These are phyloP conservation scores for Ictalurus punctatus DNA, from an alignment of 2,113 vertebrate genomes.

Conservation along the genomic window DNA sequence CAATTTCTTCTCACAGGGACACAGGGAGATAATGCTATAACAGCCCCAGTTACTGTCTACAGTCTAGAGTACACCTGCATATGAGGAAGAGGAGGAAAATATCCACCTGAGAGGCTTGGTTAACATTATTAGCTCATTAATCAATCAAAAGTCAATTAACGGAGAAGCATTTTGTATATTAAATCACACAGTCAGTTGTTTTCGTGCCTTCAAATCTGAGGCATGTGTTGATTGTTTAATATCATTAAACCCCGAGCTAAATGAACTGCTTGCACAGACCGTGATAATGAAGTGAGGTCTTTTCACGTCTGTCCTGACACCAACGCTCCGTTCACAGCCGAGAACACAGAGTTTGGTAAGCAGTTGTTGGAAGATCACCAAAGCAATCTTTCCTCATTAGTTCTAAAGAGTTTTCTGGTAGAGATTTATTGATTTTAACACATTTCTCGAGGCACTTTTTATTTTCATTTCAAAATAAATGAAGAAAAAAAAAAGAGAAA, in stretches of 20 bases:
- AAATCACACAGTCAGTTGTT: background rate
- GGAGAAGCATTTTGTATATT: background rate
- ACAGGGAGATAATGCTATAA: background rate
- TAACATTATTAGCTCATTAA: background rate
- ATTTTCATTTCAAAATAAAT: background rate
- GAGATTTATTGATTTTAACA: background rate
- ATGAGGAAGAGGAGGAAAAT: background rate
- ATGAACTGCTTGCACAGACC: background rate
- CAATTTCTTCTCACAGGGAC: conserved; percentile 39
- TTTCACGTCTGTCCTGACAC: background rate
- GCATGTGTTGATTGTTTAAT: background rate
- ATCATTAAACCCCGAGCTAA: background rate
- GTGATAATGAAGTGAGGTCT: background rate
- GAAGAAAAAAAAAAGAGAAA: too few species aligned
- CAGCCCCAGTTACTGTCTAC: background rate
- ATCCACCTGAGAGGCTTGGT: background rate
- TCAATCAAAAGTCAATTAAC: background rate
- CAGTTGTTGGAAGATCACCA: background rate
- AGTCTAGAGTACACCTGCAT: background rate
- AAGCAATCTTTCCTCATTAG: background rate
- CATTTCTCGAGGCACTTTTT: background rate
- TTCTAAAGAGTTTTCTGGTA: background rate
- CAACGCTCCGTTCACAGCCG: background rate
- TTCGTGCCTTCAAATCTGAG: background rate
- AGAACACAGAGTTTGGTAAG: background rate